Evolutionary conservation across 2,113 vertebrate genomes (phyloP).

Genomic region (Acanthochromis polyacanthus): DNA sequence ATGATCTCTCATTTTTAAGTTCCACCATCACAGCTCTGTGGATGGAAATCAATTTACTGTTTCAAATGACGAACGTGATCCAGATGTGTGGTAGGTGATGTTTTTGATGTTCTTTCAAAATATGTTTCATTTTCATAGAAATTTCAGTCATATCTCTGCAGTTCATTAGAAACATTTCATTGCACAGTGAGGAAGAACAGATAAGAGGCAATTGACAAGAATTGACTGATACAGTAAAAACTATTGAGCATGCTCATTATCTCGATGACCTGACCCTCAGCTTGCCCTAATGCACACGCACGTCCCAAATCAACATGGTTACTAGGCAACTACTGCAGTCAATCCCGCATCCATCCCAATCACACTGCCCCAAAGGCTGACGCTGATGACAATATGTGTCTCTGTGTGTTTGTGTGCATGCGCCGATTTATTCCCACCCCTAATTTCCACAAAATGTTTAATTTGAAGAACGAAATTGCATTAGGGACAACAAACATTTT

Average conservation of each 20-base stretch:
- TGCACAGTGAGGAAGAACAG: slow-evolving; percentile 19
- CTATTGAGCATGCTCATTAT: slow-evolving; percentile 56
- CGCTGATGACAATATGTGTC: slow-evolving; percentile 11
- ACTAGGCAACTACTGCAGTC: slow-evolving; percentile 62
- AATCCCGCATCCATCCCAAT: slow-evolving; percentile 24
- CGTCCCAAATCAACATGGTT: slow-evolving; percentile 46
- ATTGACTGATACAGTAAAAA: slow-evolving; percentile 40
- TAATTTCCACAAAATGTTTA: slow-evolving; percentile 5
- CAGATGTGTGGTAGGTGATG: not conserved
- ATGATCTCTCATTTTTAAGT: slow-evolving; percentile 15
- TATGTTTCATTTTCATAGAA: not conserved
- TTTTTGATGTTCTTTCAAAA: slow-evolving; percentile 6
- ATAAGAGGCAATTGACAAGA: slow-evolving; percentile 53
- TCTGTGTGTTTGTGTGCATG: not conserved
- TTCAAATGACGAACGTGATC: slow-evolving; percentile 1
- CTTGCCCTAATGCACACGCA: slow-evolving; percentile 25
- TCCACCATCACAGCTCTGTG: not conserved
- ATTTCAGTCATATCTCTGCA: slow-evolving; percentile 27
- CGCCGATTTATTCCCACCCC: not conserved
- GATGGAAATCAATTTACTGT: not conserved
- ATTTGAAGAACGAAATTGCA: slow-evolving; percentile 5
- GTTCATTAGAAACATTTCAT: slow-evolving; percentile 26
- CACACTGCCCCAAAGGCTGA: slow-evolving; percentile 35
- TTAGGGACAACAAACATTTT: not conserved
- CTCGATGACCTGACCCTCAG: slow-evolving; percentile 55